Evolutionary conservation across 2,113 vertebrate species (phyloP).

Genomic region (Elephantulus edwardii): DNA sequence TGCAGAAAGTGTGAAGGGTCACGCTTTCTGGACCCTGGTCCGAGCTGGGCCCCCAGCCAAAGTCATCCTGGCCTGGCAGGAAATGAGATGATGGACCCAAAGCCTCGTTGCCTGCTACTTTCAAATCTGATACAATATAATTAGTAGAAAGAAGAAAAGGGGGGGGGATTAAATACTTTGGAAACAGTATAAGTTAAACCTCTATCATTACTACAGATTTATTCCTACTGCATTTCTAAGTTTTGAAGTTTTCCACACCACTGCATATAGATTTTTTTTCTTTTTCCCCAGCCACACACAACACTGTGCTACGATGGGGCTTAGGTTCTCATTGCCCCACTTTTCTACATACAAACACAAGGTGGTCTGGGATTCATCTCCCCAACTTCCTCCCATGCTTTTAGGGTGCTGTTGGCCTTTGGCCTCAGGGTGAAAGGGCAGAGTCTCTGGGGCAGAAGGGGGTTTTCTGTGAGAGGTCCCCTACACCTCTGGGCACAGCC

Average conservation of each 20-base stretch:
- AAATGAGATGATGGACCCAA: conserved; percentile 55
- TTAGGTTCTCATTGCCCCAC: conserved; percentile 76
- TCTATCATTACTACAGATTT: conserved; percentile 85
- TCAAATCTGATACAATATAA: conserved; percentile 80
- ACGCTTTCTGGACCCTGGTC: conserved; percentile 62
- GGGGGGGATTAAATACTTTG: conserved; percentile 78
- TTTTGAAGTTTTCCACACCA: conserved; percentile 67
- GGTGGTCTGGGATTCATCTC: conserved; percentile 41
- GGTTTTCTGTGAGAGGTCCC: not conserved
- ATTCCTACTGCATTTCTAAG: conserved; percentile 81
- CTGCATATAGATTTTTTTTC: not conserved
- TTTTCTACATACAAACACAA: conserved; percentile 78
- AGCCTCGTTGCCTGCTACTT: conserved; percentile 79
- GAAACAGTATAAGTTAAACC: conserved; percentile 84
- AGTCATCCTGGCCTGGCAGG: conserved; percentile 52
- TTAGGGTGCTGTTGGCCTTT: conserved; percentile 27
- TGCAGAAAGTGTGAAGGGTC: conserved; percentile 74
- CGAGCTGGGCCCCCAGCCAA: conserved; percentile 62
- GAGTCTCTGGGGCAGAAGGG: conserved; percentile 43
- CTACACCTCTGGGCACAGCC: conserved; percentile 57
- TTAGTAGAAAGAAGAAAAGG: conserved; percentile 78
- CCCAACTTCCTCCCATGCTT: conserved; percentile 25
- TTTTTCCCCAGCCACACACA: conserved; percentile 73
- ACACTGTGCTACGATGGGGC: conserved; percentile 77
- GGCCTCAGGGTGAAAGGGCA: conserved; percentile 33